Evolutionary conservation across 2,888 invertebrate species (phyloP), one percentile per base, ranked within the genome.

Genomic region (Glaucopsyche alexis): DNA sequence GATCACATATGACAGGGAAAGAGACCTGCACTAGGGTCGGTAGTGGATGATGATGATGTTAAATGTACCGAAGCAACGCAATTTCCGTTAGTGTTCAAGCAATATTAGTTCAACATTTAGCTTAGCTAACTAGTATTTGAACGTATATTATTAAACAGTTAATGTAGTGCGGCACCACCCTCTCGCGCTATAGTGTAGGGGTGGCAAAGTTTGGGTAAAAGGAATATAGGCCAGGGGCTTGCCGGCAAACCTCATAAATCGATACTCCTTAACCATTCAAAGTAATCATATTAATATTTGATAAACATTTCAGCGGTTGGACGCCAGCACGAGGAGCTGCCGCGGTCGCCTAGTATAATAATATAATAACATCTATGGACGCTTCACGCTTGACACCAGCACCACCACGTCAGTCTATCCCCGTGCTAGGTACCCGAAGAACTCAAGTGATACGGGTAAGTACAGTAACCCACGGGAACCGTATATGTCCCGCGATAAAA

Each of bases 151-250:
- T 14, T 2, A 29, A 29, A 29, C 29, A 29, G 29, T n/a, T n/a
- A n/a, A n/a, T 29, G 49, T 49, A 49, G 49, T 6, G 13, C 5
- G 49, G 13, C 6, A 29, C 29, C 29, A 29, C n/a, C 19, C 49
- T 49, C 50, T n/a, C 50, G 50, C 50, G 14, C n/a, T 50, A n/a
- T 50, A 50, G 50, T 50, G 50, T n/a, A 50, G 50, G 50, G 50
- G 50, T n/a, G 14, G 50, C 14, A 50, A 50, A 50, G 50, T 50
- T 50, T 50, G 7, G 7, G 50, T 50, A 50, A 50, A 50, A 50
- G 50, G 50, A 50, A 50, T 50, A 50, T 50, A 50, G 50, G 50
- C 50, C 50, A 50, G 50, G 50, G 50, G 50, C n/a, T 50, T n/a
- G n/a, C 50, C 50, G 50, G 14, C 50, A 50, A 50, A 50, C 50